Evolutionary conservation across 2,888 invertebrate species (phyloP), one percentile per base, ranked within the genome.

Genomic region (Volucella zonaria): DNA sequence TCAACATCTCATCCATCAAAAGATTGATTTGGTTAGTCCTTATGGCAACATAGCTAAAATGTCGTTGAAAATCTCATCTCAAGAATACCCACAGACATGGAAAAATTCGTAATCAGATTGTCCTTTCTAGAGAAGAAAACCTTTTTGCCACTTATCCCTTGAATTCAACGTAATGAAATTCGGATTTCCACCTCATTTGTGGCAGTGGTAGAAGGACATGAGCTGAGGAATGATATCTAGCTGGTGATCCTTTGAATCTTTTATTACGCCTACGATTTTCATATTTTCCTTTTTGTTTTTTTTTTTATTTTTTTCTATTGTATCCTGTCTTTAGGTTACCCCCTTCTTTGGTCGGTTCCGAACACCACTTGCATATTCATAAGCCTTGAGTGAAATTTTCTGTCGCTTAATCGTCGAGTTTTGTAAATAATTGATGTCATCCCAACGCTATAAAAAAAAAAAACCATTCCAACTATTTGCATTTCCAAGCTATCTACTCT

Each of bases 391-490:
- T 86, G 78, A 78, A 77, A 86, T 78, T 82, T 74, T 78, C 73
- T 82, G 78, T 86, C 77, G 74, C 64, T 78, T 78, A 78, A 77
- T 77, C 67, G 73, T 77, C 49, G 71, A 80, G 61, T 75, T 79
- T 79, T 61, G 76, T 81, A 80, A 85, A 85, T 85, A 85, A 85
- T 80, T 77, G 77, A 81, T 85, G 81, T 81, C 71, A 76, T 52
- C 51, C 58, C 80, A 68, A 71, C 58, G 56, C 64, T 58, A 70
- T 79, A 75, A 73, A 79, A 18, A 75, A 73, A 79, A 18, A 18
- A 23, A 79, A 75, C 70, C 79, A 68, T 59, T 31, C 64, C 70
- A 75, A 75, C 66, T 66, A 83, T 83, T 83, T 80, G 79, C 80
- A 83, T 83, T 71, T 74, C 54, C 58, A 31, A 68, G 51, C 56